phyloP scores from a whole-genome alignment of 2,113 vertebrate species.

The Strigops habroptila region DNA sequence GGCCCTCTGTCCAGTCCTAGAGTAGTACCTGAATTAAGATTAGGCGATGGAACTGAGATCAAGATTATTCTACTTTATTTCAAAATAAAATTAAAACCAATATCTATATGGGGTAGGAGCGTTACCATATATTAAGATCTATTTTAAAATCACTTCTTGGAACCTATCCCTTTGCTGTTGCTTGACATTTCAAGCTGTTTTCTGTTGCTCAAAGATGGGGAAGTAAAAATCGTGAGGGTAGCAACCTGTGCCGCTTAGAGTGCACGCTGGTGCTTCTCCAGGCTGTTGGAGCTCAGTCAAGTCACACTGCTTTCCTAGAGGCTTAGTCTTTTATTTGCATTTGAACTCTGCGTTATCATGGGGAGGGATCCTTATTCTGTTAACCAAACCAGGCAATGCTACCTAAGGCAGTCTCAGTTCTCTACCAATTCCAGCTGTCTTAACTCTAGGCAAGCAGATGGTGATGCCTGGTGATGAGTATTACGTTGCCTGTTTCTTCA shows the following conservation, averaged over 20 bases:
- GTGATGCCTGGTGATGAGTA: background rate
- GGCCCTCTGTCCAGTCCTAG: background rate
- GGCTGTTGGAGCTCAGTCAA: background rate
- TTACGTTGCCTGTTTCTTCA: background rate
- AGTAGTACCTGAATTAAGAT: background rate
- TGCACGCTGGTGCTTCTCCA: rapidly evolving
- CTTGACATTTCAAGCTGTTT: background rate
- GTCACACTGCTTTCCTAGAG: background rate
- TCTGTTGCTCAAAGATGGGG: background rate
- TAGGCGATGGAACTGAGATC: background rate
- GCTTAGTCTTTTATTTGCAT: background rate
- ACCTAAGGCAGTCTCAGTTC: background rate
- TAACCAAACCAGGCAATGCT: background rate
- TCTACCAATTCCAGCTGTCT: background rate
- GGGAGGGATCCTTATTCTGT: background rate
- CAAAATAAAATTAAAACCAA: background rate
- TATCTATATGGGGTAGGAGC: background rate
- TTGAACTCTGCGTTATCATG: background rate
- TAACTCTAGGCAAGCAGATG: background rate
- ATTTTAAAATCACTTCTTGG: background rate
- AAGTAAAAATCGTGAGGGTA: background rate
- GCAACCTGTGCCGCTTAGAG: background rate
- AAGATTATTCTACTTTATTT: background rate
- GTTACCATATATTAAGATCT: background rate
- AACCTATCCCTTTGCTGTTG: background rate